Percentiles rank a stretch among this genome's conserved stretches.
phyloP scores from a whole-genome alignment of 2,797 vertebrate species.

The Channa striata region DNA sequence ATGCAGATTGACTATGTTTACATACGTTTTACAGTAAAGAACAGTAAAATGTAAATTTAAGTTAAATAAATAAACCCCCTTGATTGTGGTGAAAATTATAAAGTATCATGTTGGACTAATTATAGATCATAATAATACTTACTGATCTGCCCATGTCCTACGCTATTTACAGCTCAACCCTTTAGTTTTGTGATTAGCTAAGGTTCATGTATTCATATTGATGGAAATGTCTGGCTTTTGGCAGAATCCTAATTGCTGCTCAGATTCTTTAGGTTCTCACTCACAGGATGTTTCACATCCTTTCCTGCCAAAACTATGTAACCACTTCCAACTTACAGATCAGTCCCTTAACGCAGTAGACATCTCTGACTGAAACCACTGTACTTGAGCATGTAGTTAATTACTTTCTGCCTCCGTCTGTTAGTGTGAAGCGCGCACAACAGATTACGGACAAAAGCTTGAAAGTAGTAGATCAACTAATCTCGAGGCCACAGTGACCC shows the following conservation, averaged over 20 bases:
- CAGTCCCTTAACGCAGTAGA: not conserved
- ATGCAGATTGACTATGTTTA: too few species aligned
- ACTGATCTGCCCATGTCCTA: too few species aligned
- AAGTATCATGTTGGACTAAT: too few species aligned
- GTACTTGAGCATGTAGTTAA: conserved; percentile 3
- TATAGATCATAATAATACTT: too few species aligned
- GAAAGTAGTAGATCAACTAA: not conserved
- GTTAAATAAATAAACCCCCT: too few species aligned
- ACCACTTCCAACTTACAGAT: not conserved
- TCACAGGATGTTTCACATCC: not conserved
- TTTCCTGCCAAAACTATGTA: not conserved
- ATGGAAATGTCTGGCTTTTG: not conserved
- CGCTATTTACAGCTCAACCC: too few species aligned
- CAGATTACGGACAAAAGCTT: not conserved
- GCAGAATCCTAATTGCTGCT: not conserved
- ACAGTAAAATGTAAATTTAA: too few species aligned
- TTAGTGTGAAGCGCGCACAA: not conserved
- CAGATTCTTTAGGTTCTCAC: not conserved
- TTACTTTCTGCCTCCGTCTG: not conserved
- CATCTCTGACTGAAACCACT: conserved; percentile 7
- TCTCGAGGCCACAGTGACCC: conserved; percentile 1
- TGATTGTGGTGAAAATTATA: too few species aligned
- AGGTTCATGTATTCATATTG: too few species aligned
- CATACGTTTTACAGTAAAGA: too few species aligned
- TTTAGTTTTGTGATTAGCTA: too few species aligned